Evolutionary conservation across 2,113 vertebrate species (phyloP).

Genomic region (Spermophilus dauricus): DNA sequence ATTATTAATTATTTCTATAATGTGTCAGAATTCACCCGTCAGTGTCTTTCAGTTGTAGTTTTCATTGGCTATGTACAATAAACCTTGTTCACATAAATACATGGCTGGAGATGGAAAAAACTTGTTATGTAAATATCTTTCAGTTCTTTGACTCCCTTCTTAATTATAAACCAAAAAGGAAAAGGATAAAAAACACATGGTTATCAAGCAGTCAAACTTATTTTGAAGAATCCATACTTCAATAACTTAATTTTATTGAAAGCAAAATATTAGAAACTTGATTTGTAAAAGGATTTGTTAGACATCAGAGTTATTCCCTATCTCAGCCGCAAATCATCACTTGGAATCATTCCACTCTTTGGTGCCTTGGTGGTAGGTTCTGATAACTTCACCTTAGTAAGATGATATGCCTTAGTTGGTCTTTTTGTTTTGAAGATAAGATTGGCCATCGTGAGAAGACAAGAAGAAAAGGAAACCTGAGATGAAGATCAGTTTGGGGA

Average conservation of each 20-base stretch:
- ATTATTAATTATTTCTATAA: conserved; percentile 29
- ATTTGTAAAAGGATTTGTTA: background rate
- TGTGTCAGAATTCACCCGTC: background rate
- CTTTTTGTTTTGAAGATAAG: background rate
- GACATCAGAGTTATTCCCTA: background rate
- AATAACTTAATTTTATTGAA: background rate
- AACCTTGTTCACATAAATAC: background rate
- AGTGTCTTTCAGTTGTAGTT: conserved; percentile 34
- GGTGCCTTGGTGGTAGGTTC: background rate
- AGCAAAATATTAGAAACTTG: background rate
- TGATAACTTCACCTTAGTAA: background rate
- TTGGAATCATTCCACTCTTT: background rate
- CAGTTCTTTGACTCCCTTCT: background rate
- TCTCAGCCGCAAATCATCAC: background rate
- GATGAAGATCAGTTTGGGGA: background rate
- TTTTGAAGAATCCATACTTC: background rate
- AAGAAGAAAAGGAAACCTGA: background rate
- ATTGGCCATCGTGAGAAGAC: background rate
- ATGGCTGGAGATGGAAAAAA: background rate
- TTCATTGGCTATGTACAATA: background rate
- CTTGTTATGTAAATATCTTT: background rate
- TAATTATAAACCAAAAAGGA: background rate
- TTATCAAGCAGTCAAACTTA: background rate
- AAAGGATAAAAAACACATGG: background rate
- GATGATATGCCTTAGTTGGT: background rate